A percentile compares a stretch with the other conserved stretches of the same genome.
phyloP scores from a whole-genome alignment of 2,113 vertebrate genomes.

The Pseudonaja textilis region DNA sequence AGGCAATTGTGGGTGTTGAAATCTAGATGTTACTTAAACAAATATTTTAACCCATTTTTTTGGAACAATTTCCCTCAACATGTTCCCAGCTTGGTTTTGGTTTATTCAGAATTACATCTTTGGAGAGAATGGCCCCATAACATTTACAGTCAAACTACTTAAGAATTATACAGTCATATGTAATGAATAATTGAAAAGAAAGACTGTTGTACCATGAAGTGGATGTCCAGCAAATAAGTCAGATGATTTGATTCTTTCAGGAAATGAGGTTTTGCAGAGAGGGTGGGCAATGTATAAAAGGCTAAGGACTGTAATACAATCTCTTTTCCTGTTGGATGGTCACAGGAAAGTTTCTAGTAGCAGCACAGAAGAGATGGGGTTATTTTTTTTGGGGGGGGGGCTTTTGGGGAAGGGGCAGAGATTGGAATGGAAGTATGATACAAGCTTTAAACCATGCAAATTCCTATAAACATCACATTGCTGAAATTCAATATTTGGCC shows the following conservation, averaged over 20 bases:
- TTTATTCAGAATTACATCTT: background rate
- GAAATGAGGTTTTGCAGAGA: background rate
- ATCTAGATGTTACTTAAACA: background rate
- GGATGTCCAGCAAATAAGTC: background rate
- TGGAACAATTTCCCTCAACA: background rate
- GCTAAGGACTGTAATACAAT: background rate
- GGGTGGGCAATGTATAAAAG: background rate
- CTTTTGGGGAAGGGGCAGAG: background rate
- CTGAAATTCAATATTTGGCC: background rate
- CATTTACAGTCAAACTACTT: background rate
- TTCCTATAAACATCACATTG: background rate
- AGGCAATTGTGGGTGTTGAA: background rate
- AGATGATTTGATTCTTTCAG: background rate
- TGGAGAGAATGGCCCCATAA: too few relatives aligned
- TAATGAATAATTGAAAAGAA: background rate
- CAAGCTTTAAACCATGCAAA: background rate
- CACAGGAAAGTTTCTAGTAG: background rate
- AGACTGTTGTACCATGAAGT: background rate
- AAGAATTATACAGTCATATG: background rate
- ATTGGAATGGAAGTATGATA: background rate
- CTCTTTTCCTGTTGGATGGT: background rate
- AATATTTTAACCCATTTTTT: background rate
- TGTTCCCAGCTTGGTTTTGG: background rate
- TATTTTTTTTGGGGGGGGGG: background rate
- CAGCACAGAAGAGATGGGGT: background rate